Base-by-base conservation (phyloP, 92 coral and sea anemone genomes). In the Plumapathes pennacea region DNA sequence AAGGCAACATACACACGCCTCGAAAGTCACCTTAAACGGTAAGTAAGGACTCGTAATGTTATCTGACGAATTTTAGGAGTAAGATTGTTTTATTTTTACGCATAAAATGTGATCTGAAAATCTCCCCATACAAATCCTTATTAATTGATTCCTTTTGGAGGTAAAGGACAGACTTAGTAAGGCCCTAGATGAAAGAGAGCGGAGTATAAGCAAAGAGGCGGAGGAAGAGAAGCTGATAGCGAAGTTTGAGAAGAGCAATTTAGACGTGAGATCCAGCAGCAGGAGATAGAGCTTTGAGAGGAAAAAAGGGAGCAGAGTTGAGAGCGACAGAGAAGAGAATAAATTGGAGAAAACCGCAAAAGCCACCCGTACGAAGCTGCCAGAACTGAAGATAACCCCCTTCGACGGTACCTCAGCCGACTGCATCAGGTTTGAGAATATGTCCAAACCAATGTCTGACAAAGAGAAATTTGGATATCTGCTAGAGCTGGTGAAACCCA, bases 361-460 rank as follows among this genome's bases (percentile, higher is more conserved):
- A 37, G 32, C 60, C 33, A 45, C 60, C 36, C 20, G 32, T 14
- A 43, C 80, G 31, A 70, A 70, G 50, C 51, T 78, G 27, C 80
- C 74, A 25, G 57, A 68, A 62, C 22, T 68, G 40, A 76, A 76
- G 70, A 78, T 79, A 45, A 41, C 74, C 17, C 74, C 75, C 13
- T 71, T 71, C 59, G 49, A 62, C 1, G 80, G 75, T 38, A 79
- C 80, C 28, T 32, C 69, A 29, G 44, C 57, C 15, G 85, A 71
- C 70, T 60, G 78, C 77, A 52, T 69, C 18, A 56, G 85, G 62
- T 78, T 78, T 46, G 65, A 78, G 27, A 68, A 68, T 38, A 77
- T 77, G 84, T 77, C 67, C 25, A 66, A 55, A 19, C 25, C 66
- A 12, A 50, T 74, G 20, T 45, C 69, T 19, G 32, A 53, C 26